Evolutionary conservation across 2,113 vertebrate species (phyloP).

Genomic region (Orycteropus afer): DNA sequence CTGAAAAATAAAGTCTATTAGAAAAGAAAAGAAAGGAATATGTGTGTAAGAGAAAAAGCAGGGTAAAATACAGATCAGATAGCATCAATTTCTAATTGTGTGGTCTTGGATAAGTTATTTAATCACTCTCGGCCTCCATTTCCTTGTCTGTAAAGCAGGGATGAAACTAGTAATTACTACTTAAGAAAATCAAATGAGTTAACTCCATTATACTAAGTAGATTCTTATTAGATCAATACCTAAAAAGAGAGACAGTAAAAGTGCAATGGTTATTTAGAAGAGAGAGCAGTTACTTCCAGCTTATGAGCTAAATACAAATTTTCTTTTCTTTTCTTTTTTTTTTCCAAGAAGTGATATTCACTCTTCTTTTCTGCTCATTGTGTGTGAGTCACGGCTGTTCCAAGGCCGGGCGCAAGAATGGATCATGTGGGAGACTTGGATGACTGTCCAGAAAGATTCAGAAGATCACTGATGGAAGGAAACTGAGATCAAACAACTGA

Average conservation of each 20-base stretch:
- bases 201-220: background rate
- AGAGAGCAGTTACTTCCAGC: background rate
- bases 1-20: too few species aligned
- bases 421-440: background rate
- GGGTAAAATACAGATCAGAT: background rate
- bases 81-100: background rate
- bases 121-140: background rate
- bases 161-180: background rate
- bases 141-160: background rate
- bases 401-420: background rate
- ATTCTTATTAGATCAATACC: slow-evolving; percentile 10
- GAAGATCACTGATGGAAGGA: background rate
- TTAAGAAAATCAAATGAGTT: background rate
- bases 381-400: background rate
- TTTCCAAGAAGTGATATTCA: background rate
- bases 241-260: background rate
- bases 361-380: background rate
- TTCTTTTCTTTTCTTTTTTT: background rate
- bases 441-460: background rate
- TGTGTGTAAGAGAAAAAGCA: background rate
- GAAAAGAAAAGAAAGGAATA: too few species aligned
- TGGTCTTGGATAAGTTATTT: background rate
- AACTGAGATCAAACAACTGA: background rate
- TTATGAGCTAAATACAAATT: background rate
- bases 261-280: background rate